Base-by-base conservation (phyloP, 2,113 vertebrate species). In the Microtus ochrogaster region DNA sequence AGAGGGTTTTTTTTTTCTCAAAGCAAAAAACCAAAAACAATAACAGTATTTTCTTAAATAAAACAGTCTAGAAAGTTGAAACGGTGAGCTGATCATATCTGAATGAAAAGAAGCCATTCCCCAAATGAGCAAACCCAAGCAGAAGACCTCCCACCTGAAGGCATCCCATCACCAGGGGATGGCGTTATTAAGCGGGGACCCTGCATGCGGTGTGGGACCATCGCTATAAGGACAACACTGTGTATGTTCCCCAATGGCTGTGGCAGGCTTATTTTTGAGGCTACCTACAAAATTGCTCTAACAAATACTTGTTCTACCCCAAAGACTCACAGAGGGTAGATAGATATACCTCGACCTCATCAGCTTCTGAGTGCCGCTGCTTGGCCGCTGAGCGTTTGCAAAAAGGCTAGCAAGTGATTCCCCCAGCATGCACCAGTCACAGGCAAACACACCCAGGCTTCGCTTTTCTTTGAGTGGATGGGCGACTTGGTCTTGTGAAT, bases 251-350 rank as follows among this genome's bases (percentile, higher is more conserved):
- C 90, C 68, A 68, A 26, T 44, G 61, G 28, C 84, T 72, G 36
- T 89, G 49, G 96, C 47, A 52, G 77, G 76, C 52, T 94, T 95
- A 73, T 86, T 94, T 92, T 93, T 97, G 66, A 95, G 97, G 96
- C 90, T 52, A 33, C 92, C 86, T 63, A 73, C 66, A 39, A 89
- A 73, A 82, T 14, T 89, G 83, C 90, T 90, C 39, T 11, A 79
- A 33, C 41, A 68, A 17, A 77, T 58, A 89, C 90, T 93, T 83
- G 92, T 95, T 96, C 88, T 76, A 83, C 49, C 96, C 73, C 78
- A 79, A 41, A 88, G 92, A 88, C 19, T 94, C n/a, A n/a, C 47
- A 93, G 74, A 82, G 76, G 55, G 84, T 90, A 94, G 92, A 96
- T 70, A 90, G 81, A 92, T 83, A 92, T 0, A 94, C 44, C 68